These are phyloP conservation scores for Sylvicola fuscatus DNA, from an alignment of 2,888 invertebrate species.

Conservation along the genomic window DNA sequence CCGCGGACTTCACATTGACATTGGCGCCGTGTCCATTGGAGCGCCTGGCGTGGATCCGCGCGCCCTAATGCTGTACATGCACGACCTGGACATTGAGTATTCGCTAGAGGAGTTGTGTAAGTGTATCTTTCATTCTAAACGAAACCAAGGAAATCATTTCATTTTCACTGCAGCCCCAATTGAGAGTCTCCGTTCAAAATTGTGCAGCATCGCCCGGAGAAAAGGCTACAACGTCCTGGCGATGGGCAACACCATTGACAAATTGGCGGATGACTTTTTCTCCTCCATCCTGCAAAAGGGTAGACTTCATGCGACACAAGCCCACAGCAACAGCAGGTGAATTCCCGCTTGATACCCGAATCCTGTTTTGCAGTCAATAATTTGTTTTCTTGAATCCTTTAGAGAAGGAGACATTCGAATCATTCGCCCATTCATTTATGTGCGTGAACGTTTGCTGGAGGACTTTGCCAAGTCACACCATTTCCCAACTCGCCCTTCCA, in stretches of 20 bases:
- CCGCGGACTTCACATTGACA: constrained; percentile 53
- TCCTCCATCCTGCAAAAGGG: constrained; percentile 66
- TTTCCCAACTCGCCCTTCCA: constrained; percentile 9
- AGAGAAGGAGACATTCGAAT: constrained; percentile 65
- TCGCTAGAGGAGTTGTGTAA: constrained; percentile 49
- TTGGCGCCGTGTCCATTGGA: constrained; percentile 33
- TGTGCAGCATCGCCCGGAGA: constrained; percentile 51
- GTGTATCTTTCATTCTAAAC: too few species aligned
- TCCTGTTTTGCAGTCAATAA: too few species aligned
- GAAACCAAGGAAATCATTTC: constrained; percentile 2
- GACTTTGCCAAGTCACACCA: constrained; percentile 9
- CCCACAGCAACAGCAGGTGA: constrained; percentile 38
- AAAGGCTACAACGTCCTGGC: constrained; percentile 76
- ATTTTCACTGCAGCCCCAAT: constrained; percentile 26
- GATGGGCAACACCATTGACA: constrained; percentile 69
- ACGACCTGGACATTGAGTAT: constrained; percentile 49
- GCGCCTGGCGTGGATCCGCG: constrained; percentile 59
- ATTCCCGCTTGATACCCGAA: background rate
- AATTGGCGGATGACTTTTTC: constrained; percentile 62
- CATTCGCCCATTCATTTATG: constrained; percentile 72
- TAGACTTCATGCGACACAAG: constrained; percentile 55
- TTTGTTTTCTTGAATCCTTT: constrained; percentile 11
- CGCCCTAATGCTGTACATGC: constrained; percentile 51
- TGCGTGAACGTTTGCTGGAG: constrained; percentile 39
- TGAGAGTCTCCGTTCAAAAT: constrained; percentile 28